These are phyloP conservation scores for Zeuzera pyrina DNA, from an alignment of 2,888 invertebrate genomes.

Conservation along the genomic window DNA sequence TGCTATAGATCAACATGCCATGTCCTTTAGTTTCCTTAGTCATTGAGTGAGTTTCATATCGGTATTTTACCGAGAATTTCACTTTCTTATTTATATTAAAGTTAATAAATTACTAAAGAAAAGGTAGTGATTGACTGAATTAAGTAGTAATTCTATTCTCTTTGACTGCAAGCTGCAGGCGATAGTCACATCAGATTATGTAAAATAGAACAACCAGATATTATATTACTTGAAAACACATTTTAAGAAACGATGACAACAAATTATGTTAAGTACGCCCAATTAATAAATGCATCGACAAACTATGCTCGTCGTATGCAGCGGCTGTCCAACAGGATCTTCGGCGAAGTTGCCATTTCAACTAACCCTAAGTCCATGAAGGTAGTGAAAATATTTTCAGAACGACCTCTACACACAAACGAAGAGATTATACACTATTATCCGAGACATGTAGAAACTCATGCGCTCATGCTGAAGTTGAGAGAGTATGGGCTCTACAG, in stretches of 20 bases:
- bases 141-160: no score
- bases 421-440: slow-evolving; percentile 86
- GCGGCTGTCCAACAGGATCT: slow-evolving; percentile 88
- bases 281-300: slow-evolving; percentile 79
- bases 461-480: slow-evolving; percentile 79
- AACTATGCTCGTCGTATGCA: slow-evolving; percentile 90
- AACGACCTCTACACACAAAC: slow-evolving; percentile 81
- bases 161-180: no score
- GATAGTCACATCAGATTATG: no score
- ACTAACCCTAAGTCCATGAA: slow-evolving; percentile 85
- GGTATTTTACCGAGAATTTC: no score
- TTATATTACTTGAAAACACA: background rate
- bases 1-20: no score
- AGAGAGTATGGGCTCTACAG: slow-evolving; percentile 85
- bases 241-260: slow-evolving; percentile 40
- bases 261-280: slow-evolving; percentile 80
- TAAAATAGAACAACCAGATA: no score
- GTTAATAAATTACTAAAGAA: no score
- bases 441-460: slow-evolving; percentile 86
- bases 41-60: no score
- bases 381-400: slow-evolving; percentile 84
- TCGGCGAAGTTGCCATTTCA: slow-evolving; percentile 87
- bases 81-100: no score
- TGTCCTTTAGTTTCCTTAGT: no score
- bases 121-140: no score